Percentiles rank a stretch among this genome's conserved stretches.
Evolutionary conservation across 1,140 invertebrate species (phyloP).

Genomic region (Parasteatoda tepidariorum): DNA sequence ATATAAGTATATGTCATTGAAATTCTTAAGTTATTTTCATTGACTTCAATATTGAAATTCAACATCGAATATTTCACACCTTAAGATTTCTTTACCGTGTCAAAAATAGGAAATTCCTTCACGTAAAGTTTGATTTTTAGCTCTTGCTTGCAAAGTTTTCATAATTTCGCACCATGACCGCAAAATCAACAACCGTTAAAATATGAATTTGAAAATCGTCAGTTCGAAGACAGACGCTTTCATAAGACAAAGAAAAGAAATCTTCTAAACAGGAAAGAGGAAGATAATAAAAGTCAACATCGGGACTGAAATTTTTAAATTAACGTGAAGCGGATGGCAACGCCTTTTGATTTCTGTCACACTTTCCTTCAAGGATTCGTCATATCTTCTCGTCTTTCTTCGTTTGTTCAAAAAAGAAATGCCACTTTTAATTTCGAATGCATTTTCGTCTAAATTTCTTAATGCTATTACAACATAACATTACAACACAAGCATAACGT

Average conservation of each 20-base stretch:
- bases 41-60: too few species aligned
- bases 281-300: conserved; percentile 50
- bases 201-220: background rate
- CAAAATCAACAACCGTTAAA: background rate
- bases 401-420: too few species aligned
- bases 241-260: conserved; percentile 6
- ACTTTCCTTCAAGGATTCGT: conserved; percentile 3
- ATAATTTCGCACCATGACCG: background rate
- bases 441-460: background rate
- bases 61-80: too few species aligned
- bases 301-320: conserved; percentile 36
- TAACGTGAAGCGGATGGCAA: conserved; percentile 53
- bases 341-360: conserved; percentile 27
- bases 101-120: background rate
- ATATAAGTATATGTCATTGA: too few species aligned
- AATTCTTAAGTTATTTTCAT: too few species aligned
- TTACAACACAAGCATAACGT: background rate
- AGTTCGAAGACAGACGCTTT: background rate
- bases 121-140: background rate
- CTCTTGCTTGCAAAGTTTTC: background rate
- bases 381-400: too few species aligned
- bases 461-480: background rate
- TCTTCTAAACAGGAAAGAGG: background rate
- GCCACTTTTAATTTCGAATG: background rate
- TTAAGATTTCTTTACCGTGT: too few species aligned